phyloP scores from a whole-genome alignment of 2,797 vertebrate genomes.

The Thaleichthys pacificus region DNA sequence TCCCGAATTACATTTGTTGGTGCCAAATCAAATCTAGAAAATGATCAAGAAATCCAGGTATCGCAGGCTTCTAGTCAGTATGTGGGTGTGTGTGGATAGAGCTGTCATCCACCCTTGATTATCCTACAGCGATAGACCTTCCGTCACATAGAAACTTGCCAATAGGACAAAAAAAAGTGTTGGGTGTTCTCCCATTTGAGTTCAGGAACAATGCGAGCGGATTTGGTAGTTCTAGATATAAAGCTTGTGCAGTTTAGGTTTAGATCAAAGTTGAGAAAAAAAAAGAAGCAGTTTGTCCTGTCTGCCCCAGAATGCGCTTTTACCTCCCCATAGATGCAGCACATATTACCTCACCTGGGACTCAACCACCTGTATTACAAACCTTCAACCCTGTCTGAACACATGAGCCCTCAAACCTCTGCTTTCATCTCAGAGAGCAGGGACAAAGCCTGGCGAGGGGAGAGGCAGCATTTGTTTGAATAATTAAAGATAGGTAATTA shows the following conservation, averaged over 20 bases:
- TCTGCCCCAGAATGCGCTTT: conserved; percentile 12
- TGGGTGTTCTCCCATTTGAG: conserved; percentile 11
- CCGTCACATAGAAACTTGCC: conserved; percentile 29
- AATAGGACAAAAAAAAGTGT: background rate
- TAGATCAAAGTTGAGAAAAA: conserved; percentile 6
- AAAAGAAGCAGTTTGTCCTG: conserved; percentile 1
- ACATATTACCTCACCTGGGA: conserved; percentile 16
- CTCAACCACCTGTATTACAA: conserved; percentile 26
- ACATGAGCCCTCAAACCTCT: conserved; percentile 62
- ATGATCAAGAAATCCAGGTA: background rate
- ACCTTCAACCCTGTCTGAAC: conserved; percentile 45
- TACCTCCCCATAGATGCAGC: conserved; percentile 1
- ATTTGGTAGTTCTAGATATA: background rate
- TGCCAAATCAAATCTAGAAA: conserved; percentile 35
- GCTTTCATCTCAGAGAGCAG: conserved; percentile 58
- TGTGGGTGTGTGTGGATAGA: conserved; percentile 34
- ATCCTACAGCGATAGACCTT: conserved; percentile 28
- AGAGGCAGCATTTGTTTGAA: conserved; percentile 27
- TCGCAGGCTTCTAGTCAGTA: background rate
- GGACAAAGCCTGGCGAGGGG: conserved; percentile 52
- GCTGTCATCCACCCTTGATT: conserved; percentile 47
- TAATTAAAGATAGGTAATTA: conserved; percentile 51
- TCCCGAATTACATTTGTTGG: conserved; percentile 34
- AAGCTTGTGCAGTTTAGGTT: background rate
- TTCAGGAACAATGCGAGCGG: background rate